These are phyloP conservation scores for Hirudinaria manillensis DNA, from an alignment of 2,888 invertebrate species.

Conservation along the genomic window DNA sequence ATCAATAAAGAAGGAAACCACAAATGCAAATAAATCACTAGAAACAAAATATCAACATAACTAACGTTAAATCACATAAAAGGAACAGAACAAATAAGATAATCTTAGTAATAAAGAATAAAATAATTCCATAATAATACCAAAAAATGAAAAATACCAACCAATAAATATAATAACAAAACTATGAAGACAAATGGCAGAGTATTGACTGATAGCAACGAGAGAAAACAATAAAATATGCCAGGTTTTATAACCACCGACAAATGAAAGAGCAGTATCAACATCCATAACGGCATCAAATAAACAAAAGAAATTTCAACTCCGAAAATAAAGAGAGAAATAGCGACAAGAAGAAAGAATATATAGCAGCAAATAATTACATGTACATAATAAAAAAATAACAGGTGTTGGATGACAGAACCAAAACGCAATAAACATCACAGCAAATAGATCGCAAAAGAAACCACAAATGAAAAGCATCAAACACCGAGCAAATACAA, in stretches of 20 bases:
- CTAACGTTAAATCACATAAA: not conserved
- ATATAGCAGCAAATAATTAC: no score
- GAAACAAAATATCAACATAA: not conserved
- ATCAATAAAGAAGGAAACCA: not conserved
- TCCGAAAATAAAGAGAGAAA: no score
- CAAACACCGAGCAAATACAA: no score
- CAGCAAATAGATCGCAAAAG: no score
- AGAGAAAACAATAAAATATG: slow-evolving; percentile 31
- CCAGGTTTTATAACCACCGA: slow-evolving; percentile 35
- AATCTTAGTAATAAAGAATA: not conserved
- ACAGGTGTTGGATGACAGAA: no score
- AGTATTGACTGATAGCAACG: slow-evolving; percentile 24
- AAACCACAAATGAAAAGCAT: no score
- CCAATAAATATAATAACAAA: slow-evolving; percentile 35
- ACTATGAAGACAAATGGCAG: slow-evolving; percentile 26
- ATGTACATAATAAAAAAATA: no score
- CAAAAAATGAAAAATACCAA: not conserved
- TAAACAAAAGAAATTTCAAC: no score
- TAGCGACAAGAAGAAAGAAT: no score
- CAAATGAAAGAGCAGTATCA: slow-evolving; percentile 32
- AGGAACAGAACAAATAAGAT: not conserved
- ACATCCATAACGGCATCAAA: slow-evolving; percentile 24
- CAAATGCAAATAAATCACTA: not conserved
- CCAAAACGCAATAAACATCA: no score
- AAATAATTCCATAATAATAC: not conserved